Conservation (phyloP, 2,888 invertebrate species). For the Volucella zonaria region DNA sequence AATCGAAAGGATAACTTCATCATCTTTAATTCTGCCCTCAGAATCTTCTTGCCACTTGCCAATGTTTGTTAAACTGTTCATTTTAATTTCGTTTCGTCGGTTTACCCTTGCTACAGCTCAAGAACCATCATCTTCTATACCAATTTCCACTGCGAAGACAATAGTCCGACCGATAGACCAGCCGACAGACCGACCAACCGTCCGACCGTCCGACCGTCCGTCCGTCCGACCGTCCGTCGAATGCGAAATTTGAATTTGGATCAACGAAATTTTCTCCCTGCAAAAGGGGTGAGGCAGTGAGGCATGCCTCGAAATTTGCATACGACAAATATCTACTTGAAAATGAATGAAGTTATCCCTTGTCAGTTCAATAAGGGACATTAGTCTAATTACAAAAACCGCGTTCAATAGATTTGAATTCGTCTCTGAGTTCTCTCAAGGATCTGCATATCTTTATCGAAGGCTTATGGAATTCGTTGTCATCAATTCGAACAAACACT, state of each 20-base stretch:
- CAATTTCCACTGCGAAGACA: neutral
- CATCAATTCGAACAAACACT: constrained; percentile 20
- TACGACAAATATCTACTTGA: constrained; percentile 73
- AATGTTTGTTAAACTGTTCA: constrained; percentile 74
- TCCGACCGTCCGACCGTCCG: constrained; percentile 37
- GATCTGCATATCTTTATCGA: constrained; percentile 28
- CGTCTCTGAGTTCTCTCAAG: constrained; percentile 31
- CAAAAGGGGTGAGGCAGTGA: constrained; percentile 37
- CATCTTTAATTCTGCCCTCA: constrained; percentile 70
- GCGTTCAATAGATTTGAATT: constrained; percentile 70
- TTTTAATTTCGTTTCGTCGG: constrained; percentile 69
- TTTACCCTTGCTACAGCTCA: neutral
- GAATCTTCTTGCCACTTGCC: constrained; percentile 67
- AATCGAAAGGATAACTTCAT: constrained; percentile 72
- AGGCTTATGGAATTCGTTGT: constrained; percentile 13
- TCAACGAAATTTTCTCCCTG: constrained; percentile 53
- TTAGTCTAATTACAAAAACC: constrained; percentile 74
- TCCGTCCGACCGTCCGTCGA: constrained; percentile 43
- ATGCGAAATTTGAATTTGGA: constrained; percentile 66
- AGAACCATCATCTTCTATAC: no score
- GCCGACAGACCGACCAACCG: constrained; percentile 50
- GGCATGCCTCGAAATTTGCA: constrained; percentile 62
- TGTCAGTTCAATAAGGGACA: constrained; percentile 73
- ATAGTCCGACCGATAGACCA: constrained; percentile 2
- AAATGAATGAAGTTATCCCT: constrained; percentile 71